Evolutionary conservation across 2,113 vertebrate genomes (phyloP), one percentile per base, ranked within the genome.

Genomic region (Pygoscelis antarcticus): DNA sequence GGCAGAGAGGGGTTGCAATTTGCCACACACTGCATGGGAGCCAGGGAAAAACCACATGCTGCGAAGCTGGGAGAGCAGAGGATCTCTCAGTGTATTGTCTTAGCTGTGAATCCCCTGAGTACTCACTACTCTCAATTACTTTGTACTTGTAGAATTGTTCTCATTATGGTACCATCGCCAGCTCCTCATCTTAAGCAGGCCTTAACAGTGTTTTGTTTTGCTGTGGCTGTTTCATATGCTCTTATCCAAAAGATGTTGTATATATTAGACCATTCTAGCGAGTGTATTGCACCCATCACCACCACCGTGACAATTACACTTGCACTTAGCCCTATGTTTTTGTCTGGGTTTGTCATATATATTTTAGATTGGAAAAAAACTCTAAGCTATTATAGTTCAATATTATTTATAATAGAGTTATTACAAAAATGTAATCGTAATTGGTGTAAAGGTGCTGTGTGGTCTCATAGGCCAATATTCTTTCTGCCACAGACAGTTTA

Each of bases 21-120:
- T 3, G 4, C 49, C 49, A 13, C 40, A 3, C 1, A 2, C 12
- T 51, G 47, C 46, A 12, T 0, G 0, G 44, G 65, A 78, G 2
- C 16, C 11, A 44, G 69, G 44, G 18, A 8, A 36, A 60, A 82
- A 7, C 3, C 16, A 8, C 9, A 11, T 5, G 1, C 10, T 20
- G 21, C 12, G 44, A 84, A 51, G 34, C n/a, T 79, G 44, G 46
- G 60, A 81, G 51, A 70, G 40, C 21, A 49, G 58, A 58, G 16
- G 7, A 21, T 64, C n/a, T 68, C 30, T 88, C 29, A 23, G 0
- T 77, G 38, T 34, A 0, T n/a, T 57, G 27, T 62, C 44, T 26
- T 34, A 74, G 38, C 38, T 32, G 51, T 44, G 72, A 60, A 62
- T 72, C 19, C 29, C n/a, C 51, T 49, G 36, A 0, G 0, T 65